Conservation (phyloP, 2,797 vertebrate genomes). For the Crocodylus rhombifer region DNA sequence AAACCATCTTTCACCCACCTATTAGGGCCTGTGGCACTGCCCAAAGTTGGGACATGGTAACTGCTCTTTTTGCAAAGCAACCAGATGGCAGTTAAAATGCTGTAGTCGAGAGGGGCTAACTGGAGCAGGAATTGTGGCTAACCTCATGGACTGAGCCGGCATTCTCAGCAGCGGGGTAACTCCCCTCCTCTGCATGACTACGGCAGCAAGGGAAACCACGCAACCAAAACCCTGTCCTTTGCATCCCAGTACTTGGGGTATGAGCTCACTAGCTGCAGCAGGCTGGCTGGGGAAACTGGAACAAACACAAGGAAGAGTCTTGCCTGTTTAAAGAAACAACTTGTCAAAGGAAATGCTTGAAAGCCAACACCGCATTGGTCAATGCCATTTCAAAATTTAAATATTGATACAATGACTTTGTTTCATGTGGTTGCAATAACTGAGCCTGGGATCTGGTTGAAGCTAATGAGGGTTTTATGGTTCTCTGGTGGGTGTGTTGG, state of each 20-base stretch:
- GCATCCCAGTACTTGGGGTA: not conserved
- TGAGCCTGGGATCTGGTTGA: not conserved
- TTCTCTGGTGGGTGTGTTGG: not conserved
- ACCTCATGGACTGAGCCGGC: not conserved
- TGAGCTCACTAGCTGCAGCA: not conserved
- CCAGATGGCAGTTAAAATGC: not conserved
- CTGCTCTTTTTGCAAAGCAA: not conserved
- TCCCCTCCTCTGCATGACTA: not conserved
- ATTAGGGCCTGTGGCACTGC: not conserved
- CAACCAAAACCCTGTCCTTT: not conserved
- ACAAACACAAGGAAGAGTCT: not conserved
- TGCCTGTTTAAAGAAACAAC: not conserved
- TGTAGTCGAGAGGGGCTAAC: not conserved
- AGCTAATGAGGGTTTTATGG: not conserved
- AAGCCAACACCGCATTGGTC: not conserved
- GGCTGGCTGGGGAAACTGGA: not conserved
- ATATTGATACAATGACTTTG: not conserved
- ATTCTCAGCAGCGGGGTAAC: not conserved
- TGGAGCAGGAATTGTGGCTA: not conserved
- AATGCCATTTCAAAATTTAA: not conserved
- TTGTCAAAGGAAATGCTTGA: not conserved
- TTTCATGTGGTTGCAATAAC: not conserved
- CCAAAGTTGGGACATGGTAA: fast-evolving
- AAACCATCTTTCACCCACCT: not conserved
- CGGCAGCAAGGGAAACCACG: not conserved